A percentile compares a stretch with the other conserved stretches of the same genome.
Evolutionary conservation across 2,888 invertebrate species (phyloP).

Genomic region (Graphium colonna): DNA sequence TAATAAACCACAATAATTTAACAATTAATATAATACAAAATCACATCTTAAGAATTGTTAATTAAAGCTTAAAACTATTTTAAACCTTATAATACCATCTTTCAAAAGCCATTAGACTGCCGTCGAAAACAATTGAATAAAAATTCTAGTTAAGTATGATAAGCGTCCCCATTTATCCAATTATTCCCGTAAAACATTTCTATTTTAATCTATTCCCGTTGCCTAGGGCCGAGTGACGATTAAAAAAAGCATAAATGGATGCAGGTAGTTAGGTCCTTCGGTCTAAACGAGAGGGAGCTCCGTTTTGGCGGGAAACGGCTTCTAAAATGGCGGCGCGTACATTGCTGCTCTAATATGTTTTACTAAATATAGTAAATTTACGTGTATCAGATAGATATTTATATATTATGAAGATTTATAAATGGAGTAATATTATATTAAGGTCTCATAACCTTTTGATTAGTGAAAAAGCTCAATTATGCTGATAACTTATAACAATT

Average conservation of each 20-base stretch:
- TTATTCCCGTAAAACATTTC: conserved; percentile 5
- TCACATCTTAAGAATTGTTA: no score
- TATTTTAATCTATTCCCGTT: conserved; percentile 10
- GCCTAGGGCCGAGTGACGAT: conserved; percentile 7
- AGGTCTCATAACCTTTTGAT: neutral
- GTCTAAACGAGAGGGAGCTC: conserved; percentile 5
- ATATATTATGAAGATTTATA: neutral
- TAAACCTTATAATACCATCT: no score
- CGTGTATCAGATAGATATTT: neutral
- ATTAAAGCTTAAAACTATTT: no score
- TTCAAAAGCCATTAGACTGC: no score
- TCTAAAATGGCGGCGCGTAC: conserved; percentile 2
- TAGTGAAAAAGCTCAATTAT: neutral
- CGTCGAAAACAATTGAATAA: no score
- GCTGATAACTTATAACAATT: no score
- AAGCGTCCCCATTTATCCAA: neutral
- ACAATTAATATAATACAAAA: no score
- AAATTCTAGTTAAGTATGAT: no score
- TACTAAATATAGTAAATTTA: neutral
- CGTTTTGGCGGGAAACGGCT: neutral
- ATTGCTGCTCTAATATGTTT: conserved; percentile 13
- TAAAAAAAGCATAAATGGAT: conserved; percentile 13
- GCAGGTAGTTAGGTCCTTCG: conserved; percentile 26
- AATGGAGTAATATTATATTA: neutral
- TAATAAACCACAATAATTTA: no score